phyloP scores from a whole-genome alignment of 2,888 invertebrate genomes.

The Lasioglossum morio region DNA sequence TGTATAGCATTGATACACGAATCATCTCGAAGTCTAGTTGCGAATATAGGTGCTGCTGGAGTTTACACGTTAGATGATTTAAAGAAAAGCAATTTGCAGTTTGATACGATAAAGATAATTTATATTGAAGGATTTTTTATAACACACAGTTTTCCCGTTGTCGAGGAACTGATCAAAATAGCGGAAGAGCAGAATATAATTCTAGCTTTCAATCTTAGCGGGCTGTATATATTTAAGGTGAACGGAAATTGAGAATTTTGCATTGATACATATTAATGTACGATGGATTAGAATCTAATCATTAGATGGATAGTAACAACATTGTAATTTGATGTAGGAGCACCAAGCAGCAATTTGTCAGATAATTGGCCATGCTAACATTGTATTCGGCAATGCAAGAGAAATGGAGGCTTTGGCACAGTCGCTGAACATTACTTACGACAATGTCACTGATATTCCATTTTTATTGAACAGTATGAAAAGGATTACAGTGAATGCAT shows the following conservation, averaged over 20 bases:
- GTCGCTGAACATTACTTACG: conserved; percentile 76
- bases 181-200: conserved; percentile 78
- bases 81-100: conserved; percentile 69
- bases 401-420: conserved; percentile 80
- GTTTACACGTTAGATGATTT: conserved; percentile 78
- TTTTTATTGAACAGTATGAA: conserved; percentile 79
- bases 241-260: not conserved
- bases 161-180: conserved; percentile 77
- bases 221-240: conserved; percentile 81
- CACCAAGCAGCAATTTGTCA: conserved; percentile 79
- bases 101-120: conserved; percentile 78
- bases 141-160: conserved; percentile 81
- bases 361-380: conserved; percentile 80
- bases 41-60: conserved; percentile 83
- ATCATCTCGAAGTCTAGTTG: conserved; percentile 80
- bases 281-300: no score
- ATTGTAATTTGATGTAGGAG: conserved; percentile 68
- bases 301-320: not conserved
- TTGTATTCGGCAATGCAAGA: conserved; percentile 80
- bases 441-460: conserved; percentile 78
- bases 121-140: conserved; percentile 84
- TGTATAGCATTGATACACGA: conserved; percentile 80
- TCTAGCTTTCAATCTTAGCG: conserved; percentile 82
- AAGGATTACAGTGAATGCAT: conserved; percentile 76
- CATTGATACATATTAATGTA: not conserved